Conservation (phyloP, 2,113 vertebrate genomes). For the Scartelaos histophorus region DNA sequence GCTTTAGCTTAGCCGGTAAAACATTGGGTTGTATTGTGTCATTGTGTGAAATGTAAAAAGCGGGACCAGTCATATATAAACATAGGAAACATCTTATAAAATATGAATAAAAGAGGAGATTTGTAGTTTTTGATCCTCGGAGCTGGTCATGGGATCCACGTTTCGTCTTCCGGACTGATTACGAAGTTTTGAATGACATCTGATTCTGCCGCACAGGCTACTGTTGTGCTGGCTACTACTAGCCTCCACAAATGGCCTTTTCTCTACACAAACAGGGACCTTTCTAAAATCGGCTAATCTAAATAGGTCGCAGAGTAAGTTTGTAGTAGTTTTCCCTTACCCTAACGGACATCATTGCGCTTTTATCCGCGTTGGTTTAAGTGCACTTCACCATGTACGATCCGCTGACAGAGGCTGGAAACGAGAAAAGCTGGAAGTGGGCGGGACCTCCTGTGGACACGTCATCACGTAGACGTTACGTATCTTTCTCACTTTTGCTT, state of each 20-base stretch:
- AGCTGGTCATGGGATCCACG: slow-evolving; percentile 44
- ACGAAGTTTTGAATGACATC: slow-evolving; percentile 61
- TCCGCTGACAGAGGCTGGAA: slow-evolving; percentile 25
- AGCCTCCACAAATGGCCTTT: background rate
- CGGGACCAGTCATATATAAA: background rate
- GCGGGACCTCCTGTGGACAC: slow-evolving; percentile 14
- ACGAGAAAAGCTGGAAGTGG: background rate
- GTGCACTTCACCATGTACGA: slow-evolving; percentile 15
- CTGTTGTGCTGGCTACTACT: slow-evolving; percentile 15
- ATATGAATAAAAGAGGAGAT: background rate
- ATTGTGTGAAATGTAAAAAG: background rate
- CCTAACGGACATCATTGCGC: slow-evolving; percentile 60
- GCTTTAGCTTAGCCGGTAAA: background rate
- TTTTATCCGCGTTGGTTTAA: slow-evolving; percentile 20
- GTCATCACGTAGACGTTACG: background rate
- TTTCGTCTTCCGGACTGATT: slow-evolving; percentile 58
- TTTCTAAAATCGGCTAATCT: background rate
- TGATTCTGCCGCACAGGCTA: slow-evolving; percentile 42
- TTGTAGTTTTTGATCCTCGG: background rate
- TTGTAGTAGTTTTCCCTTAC: slow-evolving; percentile 52
- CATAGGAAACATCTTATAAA: background rate
- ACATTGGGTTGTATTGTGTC: background rate
- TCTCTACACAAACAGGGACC: background rate
- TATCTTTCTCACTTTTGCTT: background rate
- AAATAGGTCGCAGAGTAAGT: background rate